Percentiles rank a stretch among this genome's conserved stretches.
phyloP scores from a whole-genome alignment of 2,888 invertebrate species.

The Conomelus anceps region DNA sequence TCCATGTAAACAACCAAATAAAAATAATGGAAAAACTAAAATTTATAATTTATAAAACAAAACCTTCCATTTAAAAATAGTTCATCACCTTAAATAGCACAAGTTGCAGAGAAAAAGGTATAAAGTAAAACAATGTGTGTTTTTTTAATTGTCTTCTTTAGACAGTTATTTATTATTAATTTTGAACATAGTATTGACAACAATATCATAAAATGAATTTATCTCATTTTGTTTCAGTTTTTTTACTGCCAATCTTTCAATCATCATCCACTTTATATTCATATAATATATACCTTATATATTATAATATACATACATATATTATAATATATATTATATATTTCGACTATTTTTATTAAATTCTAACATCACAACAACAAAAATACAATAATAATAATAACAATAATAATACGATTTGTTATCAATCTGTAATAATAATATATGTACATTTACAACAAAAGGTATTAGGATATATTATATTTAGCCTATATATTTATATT shows the following conservation, averaged over 20 bases:
- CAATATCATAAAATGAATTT: neutral
- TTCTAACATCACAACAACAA: neutral
- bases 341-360: neutral
- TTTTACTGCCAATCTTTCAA: neutral
- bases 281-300: neutral
- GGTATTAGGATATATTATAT: neutral
- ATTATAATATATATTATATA: neutral
- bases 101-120: neutral
- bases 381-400: neutral
- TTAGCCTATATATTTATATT: neutral
- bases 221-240: neutral
- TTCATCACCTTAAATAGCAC: neutral
- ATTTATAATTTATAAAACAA: no score
- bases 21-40: no score
- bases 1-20: no score
- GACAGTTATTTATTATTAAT: neutral
- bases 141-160: neutral
- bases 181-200: neutral
- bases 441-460: neutral
- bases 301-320: neutral
- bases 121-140: neutral
- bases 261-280: neutral
- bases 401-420: neutral
- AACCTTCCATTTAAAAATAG: neutral
- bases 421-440: neutral